Evolutionary conservation across 2,113 vertebrate species (phyloP), one percentile per base, ranked within the genome.

Genomic region (Oncorhynchus tshawytscha): DNA sequence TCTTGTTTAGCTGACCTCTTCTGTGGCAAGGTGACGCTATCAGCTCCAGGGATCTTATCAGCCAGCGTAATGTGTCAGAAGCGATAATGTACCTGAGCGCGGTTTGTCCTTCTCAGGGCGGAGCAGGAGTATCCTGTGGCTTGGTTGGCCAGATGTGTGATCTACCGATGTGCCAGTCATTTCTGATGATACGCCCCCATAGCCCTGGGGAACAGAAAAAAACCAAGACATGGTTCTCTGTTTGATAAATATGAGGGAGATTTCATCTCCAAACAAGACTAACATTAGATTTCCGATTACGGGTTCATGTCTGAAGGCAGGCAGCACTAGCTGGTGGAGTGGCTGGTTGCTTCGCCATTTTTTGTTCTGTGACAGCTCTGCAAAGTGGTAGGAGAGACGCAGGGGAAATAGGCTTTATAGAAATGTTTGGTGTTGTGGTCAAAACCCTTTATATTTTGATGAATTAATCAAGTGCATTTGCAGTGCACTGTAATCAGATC

Each of bases 1-100:
- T 64, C 74, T 75, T 71, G 67, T 87, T 84, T 78, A 39, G 65
- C 82, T 75, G 75, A 87, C 85, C 82, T 88, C 84, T 87, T 87
- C 76, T 81, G 80, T 83, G 88, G 77, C 88, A 86, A 88, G 87
- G 88, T 90, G 88, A 88, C 62, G 72, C 74, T 90, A 92, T 91
- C 90, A 78, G 85, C 72, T 1, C 22, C 1, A 3, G 66, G 82
- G 80, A 92, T 92, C 89, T 92, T 88, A 90, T 91, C 90, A 84
- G 82, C 16, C 79, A 76, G 82, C 88, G 85, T 89, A 88, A 90
- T 84, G 88, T 91, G 87, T 90, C 86, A 90, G 88, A 88, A 92
- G 89, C 87, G 84, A 77, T 88, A 88, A 91, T 89, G 85, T 85
- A 88, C 75, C 83, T 72, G 81, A 82, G 79, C 76, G 82, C 78